A percentile compares a stretch with the other conserved stretches of the same genome.
Conservation (phyloP, 2,888 invertebrate genomes). For the Hemistola chrysoprasaria region DNA sequence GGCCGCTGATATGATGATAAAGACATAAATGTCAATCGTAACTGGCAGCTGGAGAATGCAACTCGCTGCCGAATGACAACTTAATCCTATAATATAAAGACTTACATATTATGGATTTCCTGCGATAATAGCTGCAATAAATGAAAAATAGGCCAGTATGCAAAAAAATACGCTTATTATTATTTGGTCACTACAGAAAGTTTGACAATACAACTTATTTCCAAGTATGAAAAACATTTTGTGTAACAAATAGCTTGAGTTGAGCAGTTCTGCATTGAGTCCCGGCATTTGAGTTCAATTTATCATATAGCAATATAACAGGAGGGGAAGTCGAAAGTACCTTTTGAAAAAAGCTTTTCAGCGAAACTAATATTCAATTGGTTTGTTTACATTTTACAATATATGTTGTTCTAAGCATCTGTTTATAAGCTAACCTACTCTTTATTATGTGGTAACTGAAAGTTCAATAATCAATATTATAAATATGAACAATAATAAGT, state of each 20-base stretch:
- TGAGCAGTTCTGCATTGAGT: conserved; percentile 16
- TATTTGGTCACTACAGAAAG: conserved; percentile 22
- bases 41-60: too few species aligned
- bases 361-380: conserved; percentile 2
- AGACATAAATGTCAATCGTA: too few species aligned
- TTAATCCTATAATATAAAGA: too few species aligned
- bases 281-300: conserved; percentile 18
- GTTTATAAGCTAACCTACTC: too few species aligned
- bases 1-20: too few species aligned
- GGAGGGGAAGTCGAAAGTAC: conserved; percentile 3
- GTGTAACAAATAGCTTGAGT: conserved; percentile 19
- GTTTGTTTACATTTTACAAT: conserved; percentile 16
- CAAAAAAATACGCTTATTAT: conserved; percentile 7
- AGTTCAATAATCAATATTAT: too few species aligned
- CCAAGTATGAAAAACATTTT: conserved; percentile 15
- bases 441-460: too few species aligned
- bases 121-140: conserved; percentile 3
- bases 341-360: neutral
- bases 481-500: too few species aligned
- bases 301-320: conserved; percentile 20
- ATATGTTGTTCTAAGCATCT: too few species aligned
- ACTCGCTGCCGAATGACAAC: too few species aligned
- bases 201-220: conserved; percentile 14
- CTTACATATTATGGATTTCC: too few species aligned
- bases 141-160: conserved; percentile 9